Evolutionary conservation across 2,113 vertebrate genomes (phyloP).

Genomic region (Sylvia atricapilla): DNA sequence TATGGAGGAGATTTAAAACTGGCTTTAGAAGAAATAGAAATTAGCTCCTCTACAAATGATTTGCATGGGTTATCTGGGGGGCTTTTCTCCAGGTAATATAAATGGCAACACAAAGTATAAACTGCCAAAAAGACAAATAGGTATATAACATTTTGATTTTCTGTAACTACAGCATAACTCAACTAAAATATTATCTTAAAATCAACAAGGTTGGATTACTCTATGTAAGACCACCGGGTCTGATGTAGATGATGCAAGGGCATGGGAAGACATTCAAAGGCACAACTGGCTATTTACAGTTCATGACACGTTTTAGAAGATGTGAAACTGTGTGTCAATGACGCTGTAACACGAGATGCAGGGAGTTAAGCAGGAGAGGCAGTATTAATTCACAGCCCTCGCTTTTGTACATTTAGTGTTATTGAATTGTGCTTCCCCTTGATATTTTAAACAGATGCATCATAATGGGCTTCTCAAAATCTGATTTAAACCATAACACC

Average conservation of each 20-base stretch:
- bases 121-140: slow-evolving; percentile 50
- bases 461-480: slow-evolving; percentile 25
- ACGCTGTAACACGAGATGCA: background rate
- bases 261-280: slow-evolving; percentile 58
- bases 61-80: background rate
- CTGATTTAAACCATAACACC: slow-evolving; percentile 36
- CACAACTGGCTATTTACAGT: slow-evolving; percentile 38
- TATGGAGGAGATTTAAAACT: slow-evolving; percentile 42
- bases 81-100: slow-evolving; percentile 53
- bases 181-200: slow-evolving; percentile 49
- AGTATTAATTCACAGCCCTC: background rate
- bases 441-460: slow-evolving; percentile 48
- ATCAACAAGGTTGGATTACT: background rate
- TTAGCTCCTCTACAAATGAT: slow-evolving; percentile 3
- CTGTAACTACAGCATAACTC: slow-evolving; percentile 17
- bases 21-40: slow-evolving; percentile 52
- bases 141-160: slow-evolving; percentile 38
- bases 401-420: background rate
- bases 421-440: background rate
- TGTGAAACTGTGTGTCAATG: background rate
- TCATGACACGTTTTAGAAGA: slow-evolving; percentile 16
- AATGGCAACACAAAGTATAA: slow-evolving; percentile 27
- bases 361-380: background rate
- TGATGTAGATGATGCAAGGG: slow-evolving; percentile 25
- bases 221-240: background rate